Conservation (phyloP, 2,888 invertebrate genomes). For the Rutpela maculata region DNA sequence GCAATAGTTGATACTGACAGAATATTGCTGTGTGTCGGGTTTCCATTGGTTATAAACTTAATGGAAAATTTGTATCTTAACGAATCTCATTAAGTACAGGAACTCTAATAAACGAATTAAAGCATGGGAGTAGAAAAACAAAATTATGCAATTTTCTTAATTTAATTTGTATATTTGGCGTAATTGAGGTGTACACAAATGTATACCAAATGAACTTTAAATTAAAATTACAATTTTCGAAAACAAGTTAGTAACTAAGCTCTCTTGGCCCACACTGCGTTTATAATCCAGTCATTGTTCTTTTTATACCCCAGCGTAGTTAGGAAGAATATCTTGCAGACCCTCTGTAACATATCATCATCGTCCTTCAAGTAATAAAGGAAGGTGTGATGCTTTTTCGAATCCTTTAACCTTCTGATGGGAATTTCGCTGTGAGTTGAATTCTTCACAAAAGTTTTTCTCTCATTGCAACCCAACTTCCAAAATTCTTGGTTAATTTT, state of each 20-base stretch:
- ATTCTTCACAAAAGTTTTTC: background rate
- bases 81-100: too few species aligned
- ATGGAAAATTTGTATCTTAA: too few species aligned
- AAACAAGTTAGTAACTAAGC: background rate
- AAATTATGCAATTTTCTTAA: too few species aligned
- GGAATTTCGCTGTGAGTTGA: background rate
- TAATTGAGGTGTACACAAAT: too few species aligned
- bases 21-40: too few species aligned
- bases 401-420: background rate
- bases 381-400: background rate
- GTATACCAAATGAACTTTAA: too few species aligned
- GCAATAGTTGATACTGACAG: too few species aligned
- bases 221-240: too few species aligned
- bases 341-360: background rate
- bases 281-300: background rate
- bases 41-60: too few species aligned
- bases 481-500: background rate
- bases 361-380: constrained; percentile 8
- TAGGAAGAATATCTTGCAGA: background rate
- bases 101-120: too few species aligned
- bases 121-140: too few species aligned
- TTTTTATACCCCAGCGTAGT: background rate
- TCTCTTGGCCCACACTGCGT: background rate
- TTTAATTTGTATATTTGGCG: too few species aligned
- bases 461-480: background rate